These are phyloP conservation scores for Eumaeus atala DNA, from an alignment of 1,140 invertebrate species.

Conservation along the genomic window DNA sequence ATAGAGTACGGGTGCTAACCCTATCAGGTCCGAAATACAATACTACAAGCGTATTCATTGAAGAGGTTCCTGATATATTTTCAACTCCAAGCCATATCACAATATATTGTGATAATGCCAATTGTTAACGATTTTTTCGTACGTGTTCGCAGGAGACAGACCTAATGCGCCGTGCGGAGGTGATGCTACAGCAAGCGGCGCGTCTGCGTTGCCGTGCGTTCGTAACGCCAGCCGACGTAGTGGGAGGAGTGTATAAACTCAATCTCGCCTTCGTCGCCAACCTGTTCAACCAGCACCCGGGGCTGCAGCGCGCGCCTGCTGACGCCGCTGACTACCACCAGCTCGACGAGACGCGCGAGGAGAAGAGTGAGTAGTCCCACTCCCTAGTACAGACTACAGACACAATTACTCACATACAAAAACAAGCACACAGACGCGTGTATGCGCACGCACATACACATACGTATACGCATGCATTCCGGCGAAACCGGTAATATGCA, in stretches of 20 bases:
- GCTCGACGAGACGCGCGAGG: slow-evolving; percentile 94
- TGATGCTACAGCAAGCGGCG: slow-evolving; percentile 96
- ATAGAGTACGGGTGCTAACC: too few species aligned
- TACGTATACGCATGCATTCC: too few species aligned
- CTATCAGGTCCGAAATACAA: too few species aligned
- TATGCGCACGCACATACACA: too few species aligned
- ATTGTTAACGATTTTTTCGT: slow-evolving; percentile 81
- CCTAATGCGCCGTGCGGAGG: slow-evolving; percentile 88
- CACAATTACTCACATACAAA: too few species aligned
- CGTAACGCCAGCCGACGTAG: slow-evolving; percentile 95
- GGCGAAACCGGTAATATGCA: too few species aligned
- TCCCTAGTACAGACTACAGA: too few species aligned
- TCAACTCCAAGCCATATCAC: too few species aligned
- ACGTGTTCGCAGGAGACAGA: slow-evolving; percentile 80
- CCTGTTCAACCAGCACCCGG: slow-evolving; percentile 98
- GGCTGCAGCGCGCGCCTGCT: slow-evolving; percentile 83
- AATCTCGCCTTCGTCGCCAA: slow-evolving; percentile 99
- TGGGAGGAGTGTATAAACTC: slow-evolving; percentile 96
- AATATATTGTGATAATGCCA: too few species aligned
- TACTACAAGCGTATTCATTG: too few species aligned
- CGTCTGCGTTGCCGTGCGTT: slow-evolving; percentile 97
- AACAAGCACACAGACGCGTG: too few species aligned
- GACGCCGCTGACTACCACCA: slow-evolving; percentile 84
- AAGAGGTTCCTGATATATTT: too few species aligned
- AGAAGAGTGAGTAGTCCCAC: slow-evolving; percentile 91